These are phyloP conservation scores for Melipona beecheii DNA, from an alignment of 2,888 invertebrate genomes.

Conservation along the genomic window DNA sequence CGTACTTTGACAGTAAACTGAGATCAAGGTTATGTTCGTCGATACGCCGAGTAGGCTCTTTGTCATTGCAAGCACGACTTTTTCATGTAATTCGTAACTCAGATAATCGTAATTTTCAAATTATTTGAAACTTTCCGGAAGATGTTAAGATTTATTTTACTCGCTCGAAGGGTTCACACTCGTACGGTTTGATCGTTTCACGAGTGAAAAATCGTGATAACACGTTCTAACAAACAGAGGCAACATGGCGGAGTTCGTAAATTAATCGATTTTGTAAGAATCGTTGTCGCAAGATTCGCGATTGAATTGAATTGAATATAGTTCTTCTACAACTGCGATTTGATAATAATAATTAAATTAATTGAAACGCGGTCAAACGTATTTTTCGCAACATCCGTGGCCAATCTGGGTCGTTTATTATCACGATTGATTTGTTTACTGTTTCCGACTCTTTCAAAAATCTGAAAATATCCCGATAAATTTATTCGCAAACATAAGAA, in stretches of 20 bases:
- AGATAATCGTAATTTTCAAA: background rate
- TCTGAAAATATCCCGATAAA: too few relatives aligned
- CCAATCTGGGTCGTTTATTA: too few relatives aligned
- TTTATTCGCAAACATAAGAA: too few relatives aligned
- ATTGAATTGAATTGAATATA: too few relatives aligned
- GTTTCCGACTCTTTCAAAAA: too few relatives aligned
- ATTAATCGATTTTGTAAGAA: too few relatives aligned
- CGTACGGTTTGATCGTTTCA: too few relatives aligned
- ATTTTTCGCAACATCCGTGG: too few relatives aligned
- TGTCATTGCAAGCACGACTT: background rate
- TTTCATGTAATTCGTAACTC: background rate
- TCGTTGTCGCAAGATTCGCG: too few relatives aligned
- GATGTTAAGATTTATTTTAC: background rate
- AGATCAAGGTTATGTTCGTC: background rate
- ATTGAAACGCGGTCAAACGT: background rate
- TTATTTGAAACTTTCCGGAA: background rate
- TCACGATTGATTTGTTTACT: too few relatives aligned
- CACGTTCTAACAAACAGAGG: background rate
- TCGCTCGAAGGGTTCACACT: background rate
- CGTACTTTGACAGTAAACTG: background rate
- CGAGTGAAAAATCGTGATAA: background rate
- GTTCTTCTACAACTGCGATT: background rate
- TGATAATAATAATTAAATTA: background rate
- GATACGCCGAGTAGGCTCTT: background rate
- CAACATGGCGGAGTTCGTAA: background rate